Evolutionary conservation across 2,113 vertebrate genomes (phyloP).

Genomic region (Pterophyllum scalare): DNA sequence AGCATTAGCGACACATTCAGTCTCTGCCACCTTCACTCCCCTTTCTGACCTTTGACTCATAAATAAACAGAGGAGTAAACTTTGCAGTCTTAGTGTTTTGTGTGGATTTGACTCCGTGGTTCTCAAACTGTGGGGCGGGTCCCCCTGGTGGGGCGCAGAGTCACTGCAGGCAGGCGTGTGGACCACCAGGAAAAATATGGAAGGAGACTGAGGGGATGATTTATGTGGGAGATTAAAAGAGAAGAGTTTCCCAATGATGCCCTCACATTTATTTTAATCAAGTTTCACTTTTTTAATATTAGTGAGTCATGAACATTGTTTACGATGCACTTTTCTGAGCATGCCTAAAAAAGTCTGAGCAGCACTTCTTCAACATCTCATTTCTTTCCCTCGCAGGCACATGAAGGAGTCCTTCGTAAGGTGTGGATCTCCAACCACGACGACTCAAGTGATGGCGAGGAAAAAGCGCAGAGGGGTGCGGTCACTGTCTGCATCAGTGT

Average conservation of each 20-base stretch:
- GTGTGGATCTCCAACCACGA: slow-evolving; percentile 89
- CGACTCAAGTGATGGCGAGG: slow-evolving; percentile 92
- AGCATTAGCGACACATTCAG: too few relatives aligned
- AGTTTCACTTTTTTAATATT: neutral
- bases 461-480: slow-evolving; percentile 87
- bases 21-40: neutral
- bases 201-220: neutral
- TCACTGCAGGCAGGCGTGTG: neutral
- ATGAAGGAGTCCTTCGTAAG: slow-evolving; percentile 83
- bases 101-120: too few relatives aligned
- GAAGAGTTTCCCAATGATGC: neutral
- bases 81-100: neutral
- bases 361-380: neutral
- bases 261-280: neutral
- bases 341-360: neutral
- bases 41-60: neutral
- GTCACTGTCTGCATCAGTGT: neutral
- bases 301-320: neutral
- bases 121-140: neutral
- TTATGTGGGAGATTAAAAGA: neutral
- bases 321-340: neutral
- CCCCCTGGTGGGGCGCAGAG: neutral
- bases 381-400: slow-evolving; percentile 75
- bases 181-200: neutral
- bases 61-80: neutral